A percentile compares a stretch with the other conserved stretches of the same genome.
These are phyloP conservation scores for Dynastes tityus DNA, from an alignment of 2,888 invertebrate species.

Conservation along the genomic window DNA sequence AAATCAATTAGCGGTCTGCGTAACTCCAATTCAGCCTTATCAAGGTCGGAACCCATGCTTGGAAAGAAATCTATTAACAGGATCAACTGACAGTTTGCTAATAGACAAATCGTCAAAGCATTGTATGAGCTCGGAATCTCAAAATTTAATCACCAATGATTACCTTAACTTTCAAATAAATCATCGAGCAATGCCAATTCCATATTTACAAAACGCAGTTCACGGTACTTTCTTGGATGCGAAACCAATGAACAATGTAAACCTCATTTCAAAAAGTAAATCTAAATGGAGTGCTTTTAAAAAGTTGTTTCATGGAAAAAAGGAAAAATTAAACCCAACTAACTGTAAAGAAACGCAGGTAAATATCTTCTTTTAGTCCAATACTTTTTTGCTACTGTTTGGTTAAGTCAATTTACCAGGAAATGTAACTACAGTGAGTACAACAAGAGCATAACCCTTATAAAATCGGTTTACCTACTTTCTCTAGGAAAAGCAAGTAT, in stretches of 20 bases:
- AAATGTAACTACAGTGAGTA: too few species aligned
- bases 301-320: constrained; percentile 68
- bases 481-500: too few species aligned
- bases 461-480: too few species aligned
- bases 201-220: constrained; percentile 84
- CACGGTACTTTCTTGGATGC: constrained; percentile 64
- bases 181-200: constrained; percentile 76
- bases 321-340: constrained; percentile 54
- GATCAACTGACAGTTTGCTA: constrained; percentile 75
- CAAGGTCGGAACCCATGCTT: constrained; percentile 89
- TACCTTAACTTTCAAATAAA: constrained; percentile 69
- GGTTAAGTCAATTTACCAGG: too few species aligned
- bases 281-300: constrained; percentile 73
- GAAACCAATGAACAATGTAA: constrained; percentile 69
- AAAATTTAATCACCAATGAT: constrained; percentile 72
- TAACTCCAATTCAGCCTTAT: constrained; percentile 81
- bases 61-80: constrained; percentile 79
- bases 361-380: constrained; percentile 58
- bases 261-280: constrained; percentile 61
- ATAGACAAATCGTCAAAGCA: constrained; percentile 80
- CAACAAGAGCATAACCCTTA: too few species aligned
- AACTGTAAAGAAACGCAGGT: constrained; percentile 54
- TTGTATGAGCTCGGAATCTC: constrained; percentile 70
- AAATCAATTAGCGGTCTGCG: constrained; percentile 71
- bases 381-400: not conserved